A percentile compares a stretch with the other conserved stretches of the same genome.
phyloP scores from a whole-genome alignment of 2,888 invertebrate genomes.

The Busseola fusca region DNA sequence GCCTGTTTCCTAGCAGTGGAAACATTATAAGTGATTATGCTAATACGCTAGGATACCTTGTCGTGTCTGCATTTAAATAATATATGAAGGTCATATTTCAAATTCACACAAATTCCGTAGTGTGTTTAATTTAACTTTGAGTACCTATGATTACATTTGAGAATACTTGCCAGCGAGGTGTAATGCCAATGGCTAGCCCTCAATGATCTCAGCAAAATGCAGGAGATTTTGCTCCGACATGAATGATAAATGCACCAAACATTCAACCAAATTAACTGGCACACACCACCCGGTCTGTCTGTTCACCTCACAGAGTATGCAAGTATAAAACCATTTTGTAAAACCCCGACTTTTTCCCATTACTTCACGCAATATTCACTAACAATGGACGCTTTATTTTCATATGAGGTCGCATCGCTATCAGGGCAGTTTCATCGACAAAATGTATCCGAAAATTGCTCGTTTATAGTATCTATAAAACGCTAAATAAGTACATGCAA shows the following conservation, averaged over 20 bases:
- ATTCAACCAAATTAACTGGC: slow-evolving; percentile 53
- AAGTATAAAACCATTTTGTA: slow-evolving; percentile 52
- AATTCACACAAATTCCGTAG: background rate
- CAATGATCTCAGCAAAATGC: slow-evolving; percentile 47
- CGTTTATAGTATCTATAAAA: slow-evolving; percentile 68
- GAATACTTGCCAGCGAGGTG: slow-evolving; percentile 24
- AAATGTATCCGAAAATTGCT: slow-evolving; percentile 72
- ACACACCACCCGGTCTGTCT: slow-evolving; percentile 46
- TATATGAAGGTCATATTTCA: slow-evolving; percentile 6
- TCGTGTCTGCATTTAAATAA: background rate
- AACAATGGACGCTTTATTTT: slow-evolving; percentile 65
- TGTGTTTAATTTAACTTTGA: slow-evolving; percentile 12
- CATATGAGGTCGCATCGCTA: slow-evolving; percentile 66
- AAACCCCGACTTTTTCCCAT: slow-evolving; percentile 58
- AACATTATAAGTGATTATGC: background rate
- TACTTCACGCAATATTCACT: slow-evolving; percentile 60
- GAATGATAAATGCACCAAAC: slow-evolving; percentile 55
- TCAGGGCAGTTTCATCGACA: slow-evolving; percentile 75
- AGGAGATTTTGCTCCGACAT: slow-evolving; percentile 34
- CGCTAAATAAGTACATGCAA: slow-evolving; percentile 62
- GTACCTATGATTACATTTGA: slow-evolving; percentile 17
- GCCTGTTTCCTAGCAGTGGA: background rate
- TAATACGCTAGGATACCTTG: background rate
- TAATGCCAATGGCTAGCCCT: slow-evolving; percentile 37
- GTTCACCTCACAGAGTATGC: slow-evolving; percentile 52